phyloP scores from a whole-genome alignment of 2,888 invertebrate species.

The Phanerotoma sp. region DNA sequence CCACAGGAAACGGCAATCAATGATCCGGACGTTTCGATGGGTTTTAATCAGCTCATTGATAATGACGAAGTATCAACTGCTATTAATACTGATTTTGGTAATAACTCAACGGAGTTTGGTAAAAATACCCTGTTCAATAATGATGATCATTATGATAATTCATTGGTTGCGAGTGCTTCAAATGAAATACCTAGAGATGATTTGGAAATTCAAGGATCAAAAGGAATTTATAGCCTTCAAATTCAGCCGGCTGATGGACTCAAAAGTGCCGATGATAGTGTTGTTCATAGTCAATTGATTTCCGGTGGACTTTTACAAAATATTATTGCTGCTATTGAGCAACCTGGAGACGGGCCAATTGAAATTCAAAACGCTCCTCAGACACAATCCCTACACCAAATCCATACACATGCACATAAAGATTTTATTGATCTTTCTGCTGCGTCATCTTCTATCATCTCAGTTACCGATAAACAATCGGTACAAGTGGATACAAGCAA shows the following conservation, averaged over 20 bases:
- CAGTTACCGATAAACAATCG: constrained; percentile 20
- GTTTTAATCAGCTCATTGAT: neutral
- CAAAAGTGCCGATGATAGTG: constrained; percentile 57
- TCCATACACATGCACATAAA: constrained; percentile 25
- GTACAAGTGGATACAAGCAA: neutral
- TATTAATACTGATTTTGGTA: constrained; percentile 42
- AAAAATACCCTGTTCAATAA: neutral
- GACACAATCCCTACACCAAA: constrained; percentile 39
- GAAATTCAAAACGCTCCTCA: constrained; percentile 43
- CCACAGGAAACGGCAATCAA: too few species aligned
- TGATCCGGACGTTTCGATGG: constrained; percentile 1
- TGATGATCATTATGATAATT: neutral
- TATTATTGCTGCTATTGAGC: constrained; percentile 79
- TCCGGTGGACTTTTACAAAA: constrained; percentile 79
- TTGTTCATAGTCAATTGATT: constrained; percentile 72
- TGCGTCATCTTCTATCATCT: constrained; percentile 18
- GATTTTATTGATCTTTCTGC: too few species aligned
- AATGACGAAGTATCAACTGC: constrained; percentile 38
- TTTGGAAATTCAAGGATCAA: constrained; percentile 59
- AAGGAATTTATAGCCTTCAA: constrained; percentile 72
- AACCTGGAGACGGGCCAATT: constrained; percentile 58
- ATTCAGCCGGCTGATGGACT: constrained; percentile 70
- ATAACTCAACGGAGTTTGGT: constrained; percentile 12
- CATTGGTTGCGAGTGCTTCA: constrained; percentile 21
- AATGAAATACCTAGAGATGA: constrained; percentile 41